Base-by-base conservation (phyloP, 2,113 vertebrate genomes). In the Chaenocephalus aceratus region DNA sequence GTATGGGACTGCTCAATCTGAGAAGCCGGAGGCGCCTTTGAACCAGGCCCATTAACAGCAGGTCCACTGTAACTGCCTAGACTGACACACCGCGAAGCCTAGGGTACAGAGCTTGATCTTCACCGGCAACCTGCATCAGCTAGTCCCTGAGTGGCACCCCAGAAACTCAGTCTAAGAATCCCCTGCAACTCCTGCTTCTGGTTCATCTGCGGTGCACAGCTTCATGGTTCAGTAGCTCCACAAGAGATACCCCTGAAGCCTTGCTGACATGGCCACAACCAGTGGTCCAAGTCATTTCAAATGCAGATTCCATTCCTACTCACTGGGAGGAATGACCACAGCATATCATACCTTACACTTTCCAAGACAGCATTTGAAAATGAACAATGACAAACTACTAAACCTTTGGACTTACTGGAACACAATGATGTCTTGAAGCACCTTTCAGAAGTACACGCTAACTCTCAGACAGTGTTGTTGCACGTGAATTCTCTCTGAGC, bases 11-110 rank as follows among this genome's bases (percentile, higher is more conserved):
- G 10, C 63, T 79, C 13, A 46, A 26, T 21, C 45, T 46, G 18
- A 46, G 23, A 58, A 59, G 5, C 77, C 63, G 76, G 62, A 58
- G 67, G 45, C 16, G 11, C 26, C 3, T 57, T 68, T 83, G 30
- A 18, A 80, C n/a, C 10, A 6, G 56, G 26, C 51, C 36, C 73
- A 53, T 75, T 66, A 74, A 30, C 48, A 71, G 44, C 54, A 10
- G 53, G 48, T 70, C 59, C 46, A 13, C 10, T 72, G 67, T 23
- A 79, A 26, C 54, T 57, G 58, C 52, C 48, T 62, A 12, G 11
- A 63, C 60, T 36, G 26, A 54, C 57, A 54, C 57, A 45, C 9
- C 16, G 30, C 10, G 56, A 60, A 23, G 18, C 58, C 58, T 59
- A 16, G 23, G 30, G 52, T 66, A 62, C 46, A 53, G 34, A 5